Evolutionary conservation across 1,140 invertebrate species (phyloP).

Genomic region (Copidosoma floridanum): DNA sequence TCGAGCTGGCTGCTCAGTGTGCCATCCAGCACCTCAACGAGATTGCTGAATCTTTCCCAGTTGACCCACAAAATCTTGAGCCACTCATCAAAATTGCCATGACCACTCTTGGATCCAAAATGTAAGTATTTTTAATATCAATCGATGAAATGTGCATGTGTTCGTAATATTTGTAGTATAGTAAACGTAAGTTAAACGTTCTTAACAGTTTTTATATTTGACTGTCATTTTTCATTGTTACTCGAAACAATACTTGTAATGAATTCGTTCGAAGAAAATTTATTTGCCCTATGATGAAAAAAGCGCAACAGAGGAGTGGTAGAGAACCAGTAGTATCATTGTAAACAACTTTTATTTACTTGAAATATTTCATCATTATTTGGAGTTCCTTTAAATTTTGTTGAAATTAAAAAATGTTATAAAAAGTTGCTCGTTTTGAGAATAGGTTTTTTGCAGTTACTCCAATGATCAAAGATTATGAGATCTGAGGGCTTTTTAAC

Average conservation of each 20-base stretch:
- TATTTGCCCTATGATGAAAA: constrained; percentile 22
- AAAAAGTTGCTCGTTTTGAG: constrained; percentile 15
- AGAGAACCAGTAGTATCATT: constrained; percentile 7
- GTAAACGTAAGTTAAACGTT: too few species aligned
- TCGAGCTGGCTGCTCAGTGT: constrained; percentile 92
- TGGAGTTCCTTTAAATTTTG: not conserved
- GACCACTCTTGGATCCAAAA: constrained; percentile 99
- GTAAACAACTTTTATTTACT: constrained; percentile 14
- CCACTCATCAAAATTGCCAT: constrained; percentile 92
- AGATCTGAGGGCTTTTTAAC: constrained; percentile 45
- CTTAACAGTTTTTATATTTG: too few species aligned
- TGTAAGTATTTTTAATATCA: too few species aligned
- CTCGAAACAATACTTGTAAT: too few species aligned
- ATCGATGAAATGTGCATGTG: too few species aligned
- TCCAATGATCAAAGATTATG: constrained; percentile 55
- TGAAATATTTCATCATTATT: not conserved
- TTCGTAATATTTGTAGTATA: too few species aligned
- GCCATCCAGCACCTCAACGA: constrained; percentile 85
- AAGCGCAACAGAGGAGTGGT: constrained; percentile 11
- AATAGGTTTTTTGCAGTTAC: constrained; percentile 34
- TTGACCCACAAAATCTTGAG: constrained; percentile 80
- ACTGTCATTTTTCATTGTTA: too few species aligned
- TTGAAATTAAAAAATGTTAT: not conserved
- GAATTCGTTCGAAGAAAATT: too few species aligned
- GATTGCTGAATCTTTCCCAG: constrained; percentile 87